Evolutionary conservation across 2,888 invertebrate species (phyloP), one percentile per base, ranked within the genome.

Genomic region (Eilema sororculum): DNA sequence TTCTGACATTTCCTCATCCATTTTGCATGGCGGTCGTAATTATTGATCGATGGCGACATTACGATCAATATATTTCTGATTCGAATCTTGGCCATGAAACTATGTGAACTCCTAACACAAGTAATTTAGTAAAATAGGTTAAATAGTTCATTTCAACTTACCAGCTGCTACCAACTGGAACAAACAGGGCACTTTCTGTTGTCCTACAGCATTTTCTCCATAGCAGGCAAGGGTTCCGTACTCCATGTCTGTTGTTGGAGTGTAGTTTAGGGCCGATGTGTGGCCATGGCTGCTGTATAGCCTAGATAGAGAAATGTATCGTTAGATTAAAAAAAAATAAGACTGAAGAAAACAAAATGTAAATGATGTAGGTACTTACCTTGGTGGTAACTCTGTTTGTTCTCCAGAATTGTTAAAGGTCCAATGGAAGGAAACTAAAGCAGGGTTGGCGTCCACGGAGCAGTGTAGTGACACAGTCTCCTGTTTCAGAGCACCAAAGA

Each of bases 331-430:
- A 41, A 41, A n/a, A n/a, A n/a, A n/a, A n/a, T n/a, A n/a, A n/a
- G n/a, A n/a, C n/a, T n/a, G n/a, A n/a, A n/a, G n/a, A n/a, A n/a
- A n/a, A n/a, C n/a, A 8, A 52, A 52, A n/a, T n/a, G 6, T n/a
- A 52, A 24, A 0, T 4, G 10, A n/a, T n/a, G 12, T 57, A 22
- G 6, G 20, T 20, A 71, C 84, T 81, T 84, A 94, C 95, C 96
- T 96, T 68, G 97, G 96, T 71, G 98, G 96, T 81, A 98, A 96
- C 89, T 98, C 97, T 65, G 97, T 97, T 92, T 98, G 97, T 87
- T 98, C 98, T 24, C 98, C 98, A 73, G 98, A 98, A 90, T 98
- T 98, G 95, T 98, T 98, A 96, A 98, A 98, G 79, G 98, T 98
- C 98, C 98, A 98, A 86, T 98, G 97, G 93, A 98, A 98, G 86